Percentiles rank a stretch among this genome's conserved stretches.
phyloP scores from a whole-genome alignment of 2,888 invertebrate species.

The Diarsia brunnea region DNA sequence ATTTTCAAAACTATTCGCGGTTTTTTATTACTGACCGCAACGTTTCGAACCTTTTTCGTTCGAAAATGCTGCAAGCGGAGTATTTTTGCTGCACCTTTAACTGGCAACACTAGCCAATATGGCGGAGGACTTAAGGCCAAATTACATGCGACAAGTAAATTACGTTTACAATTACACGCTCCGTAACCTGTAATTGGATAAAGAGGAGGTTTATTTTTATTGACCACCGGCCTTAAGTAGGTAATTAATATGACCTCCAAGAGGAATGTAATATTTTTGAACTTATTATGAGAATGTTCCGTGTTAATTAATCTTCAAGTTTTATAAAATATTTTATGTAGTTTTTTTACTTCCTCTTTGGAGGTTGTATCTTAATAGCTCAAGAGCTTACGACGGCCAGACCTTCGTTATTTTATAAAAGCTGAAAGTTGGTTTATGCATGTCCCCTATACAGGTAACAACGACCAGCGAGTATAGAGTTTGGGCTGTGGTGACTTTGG shows the following conservation, averaged over 20 bases:
- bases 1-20: slow-evolving; percentile 8
- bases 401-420: no score
- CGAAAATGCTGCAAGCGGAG: not conserved
- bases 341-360: not conserved
- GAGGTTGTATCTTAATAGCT: not conserved
- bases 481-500: no score
- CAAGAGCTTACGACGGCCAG: no score
- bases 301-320: slow-evolving; percentile 29
- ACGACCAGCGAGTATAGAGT: no score
- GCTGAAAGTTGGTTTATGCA: no score
- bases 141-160: slow-evolving; percentile 78
- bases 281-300: slow-evolving; percentile 10
- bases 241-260: slow-evolving; percentile 50
- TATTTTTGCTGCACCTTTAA: slow-evolving; percentile 28
- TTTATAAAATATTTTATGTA: not conserved
- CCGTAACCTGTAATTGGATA: slow-evolving; percentile 73
- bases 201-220: slow-evolving; percentile 66
- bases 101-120: slow-evolving; percentile 53
- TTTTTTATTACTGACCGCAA: not conserved
- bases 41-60: not conserved
- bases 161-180: slow-evolving; percentile 73
- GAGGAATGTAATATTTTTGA: slow-evolving; percentile 33
- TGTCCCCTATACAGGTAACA: no score
- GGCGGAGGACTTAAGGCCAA: slow-evolving; percentile 37
- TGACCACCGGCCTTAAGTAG: slow-evolving; percentile 35